Evolutionary conservation across 2,113 vertebrate species (phyloP).

Genomic region (Notechis scutatus): DNA sequence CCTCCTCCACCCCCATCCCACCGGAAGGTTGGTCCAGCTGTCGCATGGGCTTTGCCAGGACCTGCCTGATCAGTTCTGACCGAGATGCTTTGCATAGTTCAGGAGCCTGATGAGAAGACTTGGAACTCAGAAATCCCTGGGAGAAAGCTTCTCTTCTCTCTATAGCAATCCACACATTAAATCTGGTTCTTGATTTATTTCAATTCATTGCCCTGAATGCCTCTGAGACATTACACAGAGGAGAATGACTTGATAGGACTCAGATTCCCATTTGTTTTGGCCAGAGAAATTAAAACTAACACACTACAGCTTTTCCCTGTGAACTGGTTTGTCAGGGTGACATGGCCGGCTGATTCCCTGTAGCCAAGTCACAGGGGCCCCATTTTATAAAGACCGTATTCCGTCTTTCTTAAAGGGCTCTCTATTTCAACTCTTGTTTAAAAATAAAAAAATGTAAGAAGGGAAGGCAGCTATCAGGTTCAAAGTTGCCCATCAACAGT

Average conservation of each 20-base stretch:
- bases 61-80: neutral
- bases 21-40: slow-evolving; percentile 10
- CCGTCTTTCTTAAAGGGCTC: neutral
- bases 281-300: neutral
- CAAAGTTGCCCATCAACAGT: neutral
- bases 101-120: neutral
- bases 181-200: neutral
- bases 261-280: neutral
- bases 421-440: neutral
- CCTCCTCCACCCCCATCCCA: neutral
- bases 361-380: neutral
- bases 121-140: neutral
- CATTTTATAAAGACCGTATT: neutral
- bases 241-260: neutral
- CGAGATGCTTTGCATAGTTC: neutral
- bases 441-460: neutral
- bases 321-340: neutral
- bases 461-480: neutral
- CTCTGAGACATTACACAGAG: neutral
- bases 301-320: neutral
- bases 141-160: neutral
- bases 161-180: too few species aligned
- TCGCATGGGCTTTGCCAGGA: slow-evolving; percentile 2
- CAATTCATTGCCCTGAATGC: neutral
- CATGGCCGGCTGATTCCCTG: neutral